Conservation (phyloP, 2,888 invertebrate genomes). For the Poecilus cupreus region DNA sequence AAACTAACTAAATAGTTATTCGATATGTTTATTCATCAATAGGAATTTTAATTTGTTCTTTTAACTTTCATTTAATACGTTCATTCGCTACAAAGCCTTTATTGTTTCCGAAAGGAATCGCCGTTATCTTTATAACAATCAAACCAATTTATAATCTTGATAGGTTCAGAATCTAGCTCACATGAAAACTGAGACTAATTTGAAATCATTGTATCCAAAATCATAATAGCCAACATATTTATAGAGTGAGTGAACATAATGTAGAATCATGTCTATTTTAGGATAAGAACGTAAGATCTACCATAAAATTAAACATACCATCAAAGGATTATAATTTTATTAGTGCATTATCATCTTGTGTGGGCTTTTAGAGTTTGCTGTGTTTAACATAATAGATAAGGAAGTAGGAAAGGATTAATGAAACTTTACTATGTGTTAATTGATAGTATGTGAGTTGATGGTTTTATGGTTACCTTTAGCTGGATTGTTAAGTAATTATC, state of each 20-base stretch:
- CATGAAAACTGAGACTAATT: constrained; percentile 4
- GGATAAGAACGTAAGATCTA: no score
- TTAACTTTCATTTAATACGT: not conserved
- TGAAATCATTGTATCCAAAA: not conserved
- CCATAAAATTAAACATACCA: not conserved
- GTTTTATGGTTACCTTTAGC: not conserved
- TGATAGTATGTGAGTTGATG: constrained; percentile 8
- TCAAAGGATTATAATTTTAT: not conserved
- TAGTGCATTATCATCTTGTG: not conserved
- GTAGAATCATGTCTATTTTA: no score
- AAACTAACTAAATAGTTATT: no score
- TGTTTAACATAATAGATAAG: not conserved
- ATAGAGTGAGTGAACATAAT: not conserved
- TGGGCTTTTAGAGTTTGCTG: not conserved
- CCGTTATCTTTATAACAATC: constrained; percentile 5
- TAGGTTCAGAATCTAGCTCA: constrained; percentile 6
- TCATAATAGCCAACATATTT: not conserved
- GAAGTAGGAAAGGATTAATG: not conserved
- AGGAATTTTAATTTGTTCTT: not conserved
- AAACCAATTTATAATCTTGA: not conserved
- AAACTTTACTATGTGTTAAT: constrained; percentile 5
- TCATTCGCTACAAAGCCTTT: not conserved
- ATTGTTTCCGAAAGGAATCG: not conserved
- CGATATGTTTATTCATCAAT: no score
- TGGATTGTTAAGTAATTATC: not conserved